phyloP scores from a whole-genome alignment of 2,113 vertebrate species.

The Myiagra hebetior region DNA sequence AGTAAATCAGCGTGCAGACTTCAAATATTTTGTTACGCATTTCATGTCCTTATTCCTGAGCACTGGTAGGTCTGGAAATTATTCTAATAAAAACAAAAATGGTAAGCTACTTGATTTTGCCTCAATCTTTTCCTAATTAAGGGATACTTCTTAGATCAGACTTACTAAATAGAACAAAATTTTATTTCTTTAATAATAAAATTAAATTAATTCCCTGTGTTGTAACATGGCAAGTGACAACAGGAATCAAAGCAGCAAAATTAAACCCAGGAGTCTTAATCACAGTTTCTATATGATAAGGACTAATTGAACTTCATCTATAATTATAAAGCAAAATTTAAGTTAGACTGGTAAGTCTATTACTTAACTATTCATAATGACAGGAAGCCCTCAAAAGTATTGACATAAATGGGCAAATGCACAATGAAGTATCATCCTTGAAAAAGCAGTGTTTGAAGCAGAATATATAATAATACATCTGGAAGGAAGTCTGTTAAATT shows the following conservation, averaged over 20 bases:
- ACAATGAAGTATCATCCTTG: background rate
- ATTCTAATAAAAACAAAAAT: background rate
- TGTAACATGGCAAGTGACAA: background rate
- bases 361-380: background rate
- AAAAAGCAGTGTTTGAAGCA: background rate
- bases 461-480: background rate
- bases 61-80: background rate
- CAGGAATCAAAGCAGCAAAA: background rate
- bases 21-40: background rate
- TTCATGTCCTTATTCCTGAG: background rate
- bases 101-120: background rate
- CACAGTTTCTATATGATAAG: background rate
- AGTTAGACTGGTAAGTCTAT: background rate
- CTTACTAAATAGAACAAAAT: background rate
- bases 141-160: background rate
- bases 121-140: background rate
- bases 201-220: background rate
- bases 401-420: background rate
- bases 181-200: background rate
- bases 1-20: background rate
- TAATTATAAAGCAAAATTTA: background rate
- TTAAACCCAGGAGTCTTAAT: background rate
- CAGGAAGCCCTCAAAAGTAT: background rate
- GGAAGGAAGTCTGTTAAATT: background rate
- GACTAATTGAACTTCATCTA: background rate